Conservation (phyloP, 2,113 vertebrate genomes). For the Eurystomus gularis region DNA sequence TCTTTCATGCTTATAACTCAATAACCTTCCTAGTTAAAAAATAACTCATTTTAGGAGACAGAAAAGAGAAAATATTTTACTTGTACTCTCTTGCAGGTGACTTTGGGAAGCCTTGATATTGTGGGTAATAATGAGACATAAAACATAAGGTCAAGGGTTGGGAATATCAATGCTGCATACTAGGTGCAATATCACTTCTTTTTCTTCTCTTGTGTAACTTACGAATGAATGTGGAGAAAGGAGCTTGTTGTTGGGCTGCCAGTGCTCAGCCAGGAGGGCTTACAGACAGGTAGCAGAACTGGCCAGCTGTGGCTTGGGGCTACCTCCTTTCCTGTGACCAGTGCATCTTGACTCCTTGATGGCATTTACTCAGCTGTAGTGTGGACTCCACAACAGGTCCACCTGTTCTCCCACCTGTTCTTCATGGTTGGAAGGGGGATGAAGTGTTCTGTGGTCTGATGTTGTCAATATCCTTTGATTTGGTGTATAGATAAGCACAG, state of each 20-base stretch:
- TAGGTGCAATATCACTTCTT: neutral
- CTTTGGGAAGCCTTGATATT: neutral
- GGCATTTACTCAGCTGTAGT: neutral
- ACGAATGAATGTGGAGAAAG: neutral
- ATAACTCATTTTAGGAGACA: neutral
- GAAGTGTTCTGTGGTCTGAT: neutral
- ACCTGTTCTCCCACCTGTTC: neutral
- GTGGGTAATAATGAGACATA: neutral
- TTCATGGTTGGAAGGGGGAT: neutral
- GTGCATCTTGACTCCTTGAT: neutral
- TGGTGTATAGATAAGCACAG: fast-evolving
- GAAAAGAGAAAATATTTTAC: neutral
- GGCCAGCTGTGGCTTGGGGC: neutral
- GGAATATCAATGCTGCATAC: neutral
- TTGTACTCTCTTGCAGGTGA: neutral
- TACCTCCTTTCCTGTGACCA: neutral
- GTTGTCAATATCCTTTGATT: neutral
- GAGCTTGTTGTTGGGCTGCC: neutral
- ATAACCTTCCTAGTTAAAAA: neutral
- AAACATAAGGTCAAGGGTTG: neutral
- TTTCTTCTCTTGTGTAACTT: neutral
- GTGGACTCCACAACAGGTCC: neutral
- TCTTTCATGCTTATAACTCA: neutral
- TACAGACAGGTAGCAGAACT: neutral
- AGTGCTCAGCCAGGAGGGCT: fast-evolving